Conservation (phyloP, 2,888 invertebrate genomes). For the Beris chalybata region DNA sequence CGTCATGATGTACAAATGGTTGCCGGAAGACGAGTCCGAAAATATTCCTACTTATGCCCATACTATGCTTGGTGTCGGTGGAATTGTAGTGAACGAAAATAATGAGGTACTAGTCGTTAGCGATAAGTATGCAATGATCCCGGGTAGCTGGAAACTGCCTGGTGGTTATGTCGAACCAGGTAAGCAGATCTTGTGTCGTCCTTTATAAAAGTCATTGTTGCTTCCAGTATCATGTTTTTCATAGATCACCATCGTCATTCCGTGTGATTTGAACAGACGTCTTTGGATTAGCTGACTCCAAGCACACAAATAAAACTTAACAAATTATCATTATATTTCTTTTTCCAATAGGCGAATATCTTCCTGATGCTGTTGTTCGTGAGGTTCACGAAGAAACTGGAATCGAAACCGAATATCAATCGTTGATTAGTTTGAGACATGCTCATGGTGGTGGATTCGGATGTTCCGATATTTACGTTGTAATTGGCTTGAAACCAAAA, state of each 20-base stretch:
- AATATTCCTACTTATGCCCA: constrained; percentile 81
- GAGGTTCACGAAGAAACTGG: constrained; percentile 93
- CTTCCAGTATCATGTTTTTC: no score
- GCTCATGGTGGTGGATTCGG: constrained; percentile 73
- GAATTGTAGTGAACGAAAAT: constrained; percentile 77
- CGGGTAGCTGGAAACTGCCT: constrained; percentile 81
- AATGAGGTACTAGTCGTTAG: constrained; percentile 78
- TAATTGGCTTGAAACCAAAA: constrained; percentile 71
- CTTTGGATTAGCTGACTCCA: no score
- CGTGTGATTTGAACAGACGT: no score
- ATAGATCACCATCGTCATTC: no score
- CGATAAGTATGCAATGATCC: constrained; percentile 62
- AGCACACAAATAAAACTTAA: no score
- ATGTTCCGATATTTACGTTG: constrained; percentile 85
- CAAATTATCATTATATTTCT: not conserved
- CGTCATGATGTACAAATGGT: constrained; percentile 82
- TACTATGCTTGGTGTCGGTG: constrained; percentile 82
- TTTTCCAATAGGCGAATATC: constrained; percentile 70
- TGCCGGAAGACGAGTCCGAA: constrained; percentile 62
- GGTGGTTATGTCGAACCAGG: constrained; percentile 89
- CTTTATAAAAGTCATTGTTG: no score
- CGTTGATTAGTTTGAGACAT: constrained; percentile 77
- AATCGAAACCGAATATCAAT: constrained; percentile 72
- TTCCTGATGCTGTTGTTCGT: constrained; percentile 77
- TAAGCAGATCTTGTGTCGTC: constrained; percentile 48